Base-by-base conservation (phyloP, 1,140 invertebrate genomes). In the Cyphomyrmex costatus region DNA sequence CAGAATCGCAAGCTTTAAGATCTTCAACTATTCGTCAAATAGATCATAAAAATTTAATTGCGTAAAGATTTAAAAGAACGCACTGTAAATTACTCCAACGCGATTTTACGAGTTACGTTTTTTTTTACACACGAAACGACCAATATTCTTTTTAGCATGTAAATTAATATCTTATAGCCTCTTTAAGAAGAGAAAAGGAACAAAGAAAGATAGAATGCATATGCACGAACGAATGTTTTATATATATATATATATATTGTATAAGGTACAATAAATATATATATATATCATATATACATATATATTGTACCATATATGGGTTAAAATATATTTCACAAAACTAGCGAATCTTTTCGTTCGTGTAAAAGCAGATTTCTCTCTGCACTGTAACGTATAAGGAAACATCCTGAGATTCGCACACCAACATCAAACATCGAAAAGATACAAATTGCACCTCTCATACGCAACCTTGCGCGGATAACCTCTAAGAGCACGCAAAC, bases 361-460 rank as follows among this genome's bases (percentile, higher is more conserved):
- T 21, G 19, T 53, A 46, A 63, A n/a, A 42, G 16, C 21, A 21
- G 12, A 27, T 24, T 6, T 63, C 10, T 36, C 24, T 19, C 10
- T 27, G 8, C 36, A 14, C 24, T 46, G 24, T 14, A 12, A 30
- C 33, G 36, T 1, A 53, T 12, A 30, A 76, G 33, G 24, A 27
- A 33, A 30, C 30, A 58, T 21, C 27, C 51, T n/a, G 30, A 46
- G 42, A 42, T 46, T 70, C 19, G 0, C 46, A 73, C 1, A 4
- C 0, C 10, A 27, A 65, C 30, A 36, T 60, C 36, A 10, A 42
- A 73, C 14, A 58, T 14, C 12, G 8, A 56, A 27, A 53, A 46
- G 49, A 82, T 70, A 70, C 33, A 88, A 88, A 89, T 73, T 33
- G 19, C 74, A 63, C 5, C 36, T 71, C 65, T 71, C 53, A 30